These are phyloP conservation scores for Mythimna ferrago DNA, from an alignment of 2,888 invertebrate genomes.

Conservation along the genomic window DNA sequence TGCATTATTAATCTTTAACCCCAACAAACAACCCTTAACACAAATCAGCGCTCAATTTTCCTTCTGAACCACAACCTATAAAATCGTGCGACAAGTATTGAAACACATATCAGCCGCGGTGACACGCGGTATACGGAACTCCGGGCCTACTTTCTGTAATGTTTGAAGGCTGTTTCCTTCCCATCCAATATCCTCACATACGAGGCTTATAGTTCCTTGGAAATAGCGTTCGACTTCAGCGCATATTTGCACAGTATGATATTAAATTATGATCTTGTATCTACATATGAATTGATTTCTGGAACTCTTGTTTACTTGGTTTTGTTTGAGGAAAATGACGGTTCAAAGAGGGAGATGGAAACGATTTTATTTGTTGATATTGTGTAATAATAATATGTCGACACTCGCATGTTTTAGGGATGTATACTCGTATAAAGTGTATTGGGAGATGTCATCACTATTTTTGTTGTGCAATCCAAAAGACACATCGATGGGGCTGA, in stretches of 20 bases:
- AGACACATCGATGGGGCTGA: too few species aligned
- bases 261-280: slow-evolving; percentile 52
- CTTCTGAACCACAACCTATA: slow-evolving; percentile 46
- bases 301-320: slow-evolving; percentile 30
- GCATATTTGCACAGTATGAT: slow-evolving; percentile 46
- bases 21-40: slow-evolving; percentile 30
- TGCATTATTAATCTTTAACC: slow-evolving; percentile 21
- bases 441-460: not conserved
- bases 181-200: slow-evolving; percentile 63
- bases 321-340: slow-evolving; percentile 30
- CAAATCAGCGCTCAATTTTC: slow-evolving; percentile 56
- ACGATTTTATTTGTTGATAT: slow-evolving; percentile 23
- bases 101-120: slow-evolving; percentile 56
- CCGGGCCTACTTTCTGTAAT: slow-evolving; percentile 62
- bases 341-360: not conserved
- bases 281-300: slow-evolving; percentile 45
- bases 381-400: slow-evolving; percentile 29
- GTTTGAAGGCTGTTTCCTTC: slow-evolving; percentile 66
- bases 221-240: slow-evolving; percentile 50
- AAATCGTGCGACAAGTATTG: slow-evolving; percentile 50
- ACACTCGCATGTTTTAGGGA: slow-evolving; percentile 1
- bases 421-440: not conserved
- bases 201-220: slow-evolving; percentile 46
- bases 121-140: slow-evolving; percentile 45
- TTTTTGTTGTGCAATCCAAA: not conserved